Conservation (phyloP, 2,113 vertebrate genomes). For the Pseudopipra pipra region DNA sequence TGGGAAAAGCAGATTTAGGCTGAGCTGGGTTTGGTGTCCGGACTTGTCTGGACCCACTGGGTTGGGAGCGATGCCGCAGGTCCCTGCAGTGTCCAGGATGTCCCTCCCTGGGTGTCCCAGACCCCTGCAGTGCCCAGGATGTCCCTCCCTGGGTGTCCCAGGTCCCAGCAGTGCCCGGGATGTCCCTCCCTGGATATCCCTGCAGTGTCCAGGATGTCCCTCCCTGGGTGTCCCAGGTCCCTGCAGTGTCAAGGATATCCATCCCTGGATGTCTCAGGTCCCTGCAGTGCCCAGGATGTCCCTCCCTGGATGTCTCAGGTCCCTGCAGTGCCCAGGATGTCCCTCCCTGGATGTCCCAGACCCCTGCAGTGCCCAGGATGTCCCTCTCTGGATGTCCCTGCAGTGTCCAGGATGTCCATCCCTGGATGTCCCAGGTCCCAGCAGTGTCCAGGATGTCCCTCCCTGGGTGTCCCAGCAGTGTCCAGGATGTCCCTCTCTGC, state of each 20-base stretch:
- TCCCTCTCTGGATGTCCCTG: too few relatives aligned
- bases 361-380: background rate
- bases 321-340: rapidly evolving
- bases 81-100: rapidly evolving
- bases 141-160: too few relatives aligned
- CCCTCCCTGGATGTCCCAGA: background rate
- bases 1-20: background rate
- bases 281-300: background rate
- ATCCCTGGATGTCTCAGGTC: background rate
- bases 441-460: too few relatives aligned
- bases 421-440: too few relatives aligned
- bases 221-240: too few relatives aligned
- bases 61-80: rapidly evolving
- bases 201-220: too few relatives aligned
- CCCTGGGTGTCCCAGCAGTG: too few relatives aligned
- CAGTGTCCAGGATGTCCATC: too few relatives aligned
- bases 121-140: background rate
- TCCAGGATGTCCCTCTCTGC: rapidly evolving
- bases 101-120: background rate
- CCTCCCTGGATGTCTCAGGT: too few relatives aligned
- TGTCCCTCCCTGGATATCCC: too few relatives aligned
- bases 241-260: background rate
- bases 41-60: rapidly evolving
- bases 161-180: too few relatives aligned
- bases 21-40: background rate